Percentiles rank a stretch among this genome's conserved stretches.
Conservation (phyloP, 2,888 invertebrate species). For the Ectobius pallidus region DNA sequence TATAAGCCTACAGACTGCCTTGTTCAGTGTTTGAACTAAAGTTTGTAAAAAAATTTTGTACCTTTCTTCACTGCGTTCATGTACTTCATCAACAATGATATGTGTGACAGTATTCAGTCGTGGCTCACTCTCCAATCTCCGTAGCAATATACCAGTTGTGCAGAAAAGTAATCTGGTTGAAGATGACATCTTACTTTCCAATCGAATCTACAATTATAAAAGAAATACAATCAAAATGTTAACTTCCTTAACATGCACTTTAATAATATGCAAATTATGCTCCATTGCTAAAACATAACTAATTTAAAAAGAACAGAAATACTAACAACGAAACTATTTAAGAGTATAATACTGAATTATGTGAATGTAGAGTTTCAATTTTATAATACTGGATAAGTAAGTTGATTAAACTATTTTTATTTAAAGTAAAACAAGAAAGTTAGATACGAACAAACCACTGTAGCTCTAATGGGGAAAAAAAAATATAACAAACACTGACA, state of each 20-base stretch:
- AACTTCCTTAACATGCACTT: neutral
- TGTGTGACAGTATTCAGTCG: conserved; percentile 79
- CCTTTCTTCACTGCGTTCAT: conserved; percentile 88
- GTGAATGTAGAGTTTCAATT: no score
- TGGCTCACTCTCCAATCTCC: conserved; percentile 82
- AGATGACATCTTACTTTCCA: conserved; percentile 78
- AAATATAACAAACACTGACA: no score
- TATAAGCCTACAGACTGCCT: no score
- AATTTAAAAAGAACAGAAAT: neutral
- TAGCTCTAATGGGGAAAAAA: no score
- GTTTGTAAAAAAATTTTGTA: no score
- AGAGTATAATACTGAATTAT: no score
- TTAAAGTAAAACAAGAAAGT: no score
- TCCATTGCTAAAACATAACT: neutral
- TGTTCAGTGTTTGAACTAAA: no score
- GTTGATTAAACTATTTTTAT: no score
- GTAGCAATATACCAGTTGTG: conserved; percentile 88
- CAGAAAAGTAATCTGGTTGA: conserved; percentile 88
- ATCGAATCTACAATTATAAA: conserved; percentile 64
- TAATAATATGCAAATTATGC: neutral
- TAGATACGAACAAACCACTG: no score
- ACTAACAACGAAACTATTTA: no score
- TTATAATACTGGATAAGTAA: no score
- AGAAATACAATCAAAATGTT: neutral
- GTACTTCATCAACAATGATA: conserved; percentile 89